Evolutionary conservation across 2,797 vertebrate genomes (phyloP), one percentile per base, ranked within the genome.

Genomic region (Chiloscyllium punctatum): DNA sequence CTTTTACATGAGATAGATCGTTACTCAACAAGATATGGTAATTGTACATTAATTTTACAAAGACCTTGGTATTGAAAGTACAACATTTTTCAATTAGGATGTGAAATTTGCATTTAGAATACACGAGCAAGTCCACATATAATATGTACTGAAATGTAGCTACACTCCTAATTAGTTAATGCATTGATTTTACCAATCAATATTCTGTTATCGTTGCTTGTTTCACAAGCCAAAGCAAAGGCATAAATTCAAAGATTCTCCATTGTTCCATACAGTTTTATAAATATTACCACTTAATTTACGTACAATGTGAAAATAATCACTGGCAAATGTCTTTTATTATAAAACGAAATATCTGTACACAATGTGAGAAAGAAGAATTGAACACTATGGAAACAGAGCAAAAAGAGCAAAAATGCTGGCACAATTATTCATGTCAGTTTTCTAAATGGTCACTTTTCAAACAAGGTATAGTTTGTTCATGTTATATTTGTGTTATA

Each of bases 401-500:
- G 30, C 53, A 42, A 88, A 4, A 57, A 51, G 51, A 90, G 2
- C 57, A 33, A 90, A 90, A 88, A 66, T 66, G 27, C n/a, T 71
- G 62, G 18, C 82, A 53, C 66, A 74, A 92, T 96, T 96, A 96
- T 95, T 97, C 95, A 96, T 96, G 95, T 95, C 0, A 0, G 88
- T 96, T 96, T 95, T 96, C 95, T 96, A 96, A 97, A 95, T 95
- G 96, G 57, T 91, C 88, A 66, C 15, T 91, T 66, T 53, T n/a
- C 53, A 91, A 62, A 66, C 57, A 18, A 7, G 33, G 66, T 91
- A 5, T 53, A n/a, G 16, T 30, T 57, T 91, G 88, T 33, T 91
- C 57, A 91, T 57, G n/a, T 91, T n/a, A 66, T 21, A 91, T 57
- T 57, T 11, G 11, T 8, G 57, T 57, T 57, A 57, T 57, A 57